These are phyloP conservation scores for Ectemnius lituratus DNA, from an alignment of 2,888 invertebrate genomes.

Conservation along the genomic window DNA sequence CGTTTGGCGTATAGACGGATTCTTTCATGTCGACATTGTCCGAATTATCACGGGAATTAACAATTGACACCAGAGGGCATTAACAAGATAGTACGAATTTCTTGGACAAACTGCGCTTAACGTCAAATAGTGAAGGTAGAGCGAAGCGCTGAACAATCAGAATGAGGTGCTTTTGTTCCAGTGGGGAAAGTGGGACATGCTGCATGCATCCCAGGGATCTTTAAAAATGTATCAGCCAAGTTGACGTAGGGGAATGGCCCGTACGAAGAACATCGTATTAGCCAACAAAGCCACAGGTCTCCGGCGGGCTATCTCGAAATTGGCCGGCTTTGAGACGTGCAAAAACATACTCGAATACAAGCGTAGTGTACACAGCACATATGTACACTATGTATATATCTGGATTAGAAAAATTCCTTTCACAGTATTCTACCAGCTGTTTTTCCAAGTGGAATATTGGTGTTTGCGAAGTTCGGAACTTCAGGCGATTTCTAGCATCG, in stretches of 20 bases:
- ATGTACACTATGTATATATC: too few relatives aligned
- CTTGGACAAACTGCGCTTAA: too few relatives aligned
- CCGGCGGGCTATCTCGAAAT: slow-evolving; percentile 5
- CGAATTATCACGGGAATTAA: too few relatives aligned
- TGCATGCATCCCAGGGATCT: slow-evolving; percentile 17
- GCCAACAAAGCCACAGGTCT: slow-evolving; percentile 24
- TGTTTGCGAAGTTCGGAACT: too few relatives aligned
- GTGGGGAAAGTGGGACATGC: slow-evolving; percentile 28
- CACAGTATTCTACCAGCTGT: too few relatives aligned
- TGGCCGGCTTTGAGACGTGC: slow-evolving; percentile 1
- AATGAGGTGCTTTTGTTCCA: background rate
- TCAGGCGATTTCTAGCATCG: slow-evolving; percentile 5
- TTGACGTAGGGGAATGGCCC: slow-evolving; percentile 1
- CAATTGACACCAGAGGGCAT: too few relatives aligned
- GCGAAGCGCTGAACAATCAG: background rate
- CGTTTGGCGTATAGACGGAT: too few relatives aligned
- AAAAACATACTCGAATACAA: slow-evolving; percentile 18
- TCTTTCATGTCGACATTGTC: too few relatives aligned
- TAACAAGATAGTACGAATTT: too few relatives aligned
- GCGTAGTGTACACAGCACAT: too few relatives aligned
- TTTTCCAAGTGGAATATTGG: slow-evolving; percentile 15
- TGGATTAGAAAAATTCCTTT: too few relatives aligned
- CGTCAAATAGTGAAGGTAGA: background rate
- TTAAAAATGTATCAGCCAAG: slow-evolving; percentile 35
- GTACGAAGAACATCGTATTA: slow-evolving; percentile 37